A percentile compares a stretch with the other conserved stretches of the same genome.
phyloP scores from a whole-genome alignment of 2,888 invertebrate species.

The Drosophila niveifrons region DNA sequence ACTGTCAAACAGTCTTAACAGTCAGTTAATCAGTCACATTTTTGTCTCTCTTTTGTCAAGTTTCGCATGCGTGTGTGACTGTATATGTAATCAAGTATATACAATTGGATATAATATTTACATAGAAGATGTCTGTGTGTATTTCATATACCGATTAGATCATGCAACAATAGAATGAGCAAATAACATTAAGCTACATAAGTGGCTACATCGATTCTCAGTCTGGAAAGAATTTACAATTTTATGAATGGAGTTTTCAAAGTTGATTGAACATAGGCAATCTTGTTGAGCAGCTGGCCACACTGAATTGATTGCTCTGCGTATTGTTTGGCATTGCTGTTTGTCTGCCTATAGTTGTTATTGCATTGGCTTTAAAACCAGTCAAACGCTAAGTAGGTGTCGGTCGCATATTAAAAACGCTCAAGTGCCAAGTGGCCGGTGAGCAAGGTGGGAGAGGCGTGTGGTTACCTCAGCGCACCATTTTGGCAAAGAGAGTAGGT shows the following conservation, averaged over 20 bases:
- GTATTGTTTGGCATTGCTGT: slow-evolving; percentile 18
- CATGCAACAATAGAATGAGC: slow-evolving; percentile 68
- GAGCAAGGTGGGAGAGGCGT: slow-evolving; percentile 57
- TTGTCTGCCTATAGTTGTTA: slow-evolving; percentile 10
- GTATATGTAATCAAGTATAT: slow-evolving; percentile 1
- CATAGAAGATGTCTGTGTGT: slow-evolving; percentile 3
- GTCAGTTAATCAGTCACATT: slow-evolving; percentile 55
- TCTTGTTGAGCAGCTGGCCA: slow-evolving; percentile 30
- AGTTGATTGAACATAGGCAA: slow-evolving; percentile 56
- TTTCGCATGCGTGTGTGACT: slow-evolving; percentile 45
- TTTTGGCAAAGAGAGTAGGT: slow-evolving; percentile 81
- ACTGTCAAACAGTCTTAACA: slow-evolving; percentile 39
- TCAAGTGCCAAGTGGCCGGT: slow-evolving; percentile 43
- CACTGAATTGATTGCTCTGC: slow-evolving; percentile 32
- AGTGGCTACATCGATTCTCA: slow-evolving; percentile 34
- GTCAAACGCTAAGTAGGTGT: slow-evolving; percentile 79
- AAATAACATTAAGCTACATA: slow-evolving; percentile 25
- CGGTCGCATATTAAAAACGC: slow-evolving; percentile 76
- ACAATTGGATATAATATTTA: slow-evolving; percentile 17
- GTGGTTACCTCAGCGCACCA: slow-evolving; percentile 80
- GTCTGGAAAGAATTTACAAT: slow-evolving; percentile 34
- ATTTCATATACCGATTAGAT: slow-evolving; percentile 71
- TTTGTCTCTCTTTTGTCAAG: slow-evolving; percentile 50
- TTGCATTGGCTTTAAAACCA: slow-evolving; percentile 70
- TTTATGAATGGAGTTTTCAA: slow-evolving; percentile 70